Evolutionary conservation across 2,797 vertebrate species (phyloP).

Genomic region (Cossypha heuglini): DNA sequence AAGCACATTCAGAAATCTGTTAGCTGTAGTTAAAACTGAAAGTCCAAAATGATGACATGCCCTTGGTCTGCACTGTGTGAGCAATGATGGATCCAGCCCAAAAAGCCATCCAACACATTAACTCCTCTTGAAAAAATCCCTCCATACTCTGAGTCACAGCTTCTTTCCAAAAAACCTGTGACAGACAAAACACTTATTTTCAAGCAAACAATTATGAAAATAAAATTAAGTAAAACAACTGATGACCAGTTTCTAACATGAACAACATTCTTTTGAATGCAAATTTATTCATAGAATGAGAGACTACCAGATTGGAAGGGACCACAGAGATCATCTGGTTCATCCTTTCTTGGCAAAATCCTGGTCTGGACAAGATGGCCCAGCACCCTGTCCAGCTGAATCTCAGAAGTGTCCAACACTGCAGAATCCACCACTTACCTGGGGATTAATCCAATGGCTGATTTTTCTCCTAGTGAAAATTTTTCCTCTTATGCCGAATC

Average conservation of each 20-base stretch:
- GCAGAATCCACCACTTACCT: neutral
- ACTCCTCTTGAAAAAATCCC: neutral
- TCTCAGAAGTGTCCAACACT: neutral
- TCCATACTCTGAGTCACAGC: neutral
- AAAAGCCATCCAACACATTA: neutral
- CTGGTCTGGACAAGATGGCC: neutral
- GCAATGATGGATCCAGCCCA: neutral
- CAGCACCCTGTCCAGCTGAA: neutral
- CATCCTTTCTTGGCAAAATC: neutral
- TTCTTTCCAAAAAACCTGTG: neutral
- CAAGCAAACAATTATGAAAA: neutral
- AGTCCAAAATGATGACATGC: neutral
- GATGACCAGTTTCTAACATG: neutral
- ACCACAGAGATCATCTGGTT: neutral
- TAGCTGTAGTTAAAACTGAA: neutral
- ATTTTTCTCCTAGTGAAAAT: neutral
- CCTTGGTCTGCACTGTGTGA: neutral
- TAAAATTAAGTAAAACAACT: neutral
- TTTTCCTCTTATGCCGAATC: neutral
- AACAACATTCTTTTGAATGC: neutral
- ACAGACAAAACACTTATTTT: neutral
- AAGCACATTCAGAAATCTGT: neutral
- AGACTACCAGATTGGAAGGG: neutral
- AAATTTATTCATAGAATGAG: neutral
- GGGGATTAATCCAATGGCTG: neutral